Percentiles rank a stretch among this genome's conserved stretches.
Evolutionary conservation across 2,888 invertebrate genomes (phyloP).

Genomic region (Anticlea derivata): DNA sequence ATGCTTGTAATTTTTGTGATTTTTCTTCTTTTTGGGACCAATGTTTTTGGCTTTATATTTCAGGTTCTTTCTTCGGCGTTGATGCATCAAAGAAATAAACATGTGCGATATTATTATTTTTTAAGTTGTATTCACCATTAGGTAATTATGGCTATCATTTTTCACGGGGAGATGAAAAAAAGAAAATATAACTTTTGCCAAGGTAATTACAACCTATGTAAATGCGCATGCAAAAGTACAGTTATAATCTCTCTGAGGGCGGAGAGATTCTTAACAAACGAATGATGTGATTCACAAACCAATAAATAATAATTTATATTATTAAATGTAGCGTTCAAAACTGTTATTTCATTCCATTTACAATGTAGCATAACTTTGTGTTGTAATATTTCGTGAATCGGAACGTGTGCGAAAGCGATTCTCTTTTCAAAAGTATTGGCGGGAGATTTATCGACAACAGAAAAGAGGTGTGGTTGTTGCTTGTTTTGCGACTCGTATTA

Average conservation of each 20-base stretch:
- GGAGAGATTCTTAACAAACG: conserved; percentile 65
- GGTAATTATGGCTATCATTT: too few species aligned
- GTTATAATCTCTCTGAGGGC: conserved; percentile 40
- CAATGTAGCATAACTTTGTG: conserved; percentile 60
- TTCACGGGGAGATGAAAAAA: too few species aligned
- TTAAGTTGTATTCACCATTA: too few species aligned
- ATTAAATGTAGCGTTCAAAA: conserved; percentile 52
- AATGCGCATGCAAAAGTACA: conserved; percentile 29
- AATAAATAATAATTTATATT: conserved; percentile 65
- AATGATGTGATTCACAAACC: conserved; percentile 73
- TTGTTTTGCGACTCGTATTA: conserved; percentile 51
- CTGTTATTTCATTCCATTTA: conserved; percentile 48
- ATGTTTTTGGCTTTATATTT: conserved; percentile 21
- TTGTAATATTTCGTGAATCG: conserved; percentile 35
- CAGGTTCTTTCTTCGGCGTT: neutral
- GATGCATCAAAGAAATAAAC: neutral
- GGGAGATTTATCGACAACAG: conserved; percentile 48
- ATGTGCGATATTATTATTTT: neutral
- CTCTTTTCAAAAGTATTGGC: conserved; percentile 44
- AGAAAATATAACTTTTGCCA: too few species aligned
- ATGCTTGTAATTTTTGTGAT: conserved; percentile 69
- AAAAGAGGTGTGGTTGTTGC: conserved; percentile 48
- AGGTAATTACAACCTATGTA: too few species aligned
- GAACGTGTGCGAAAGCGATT: conserved; percentile 34
- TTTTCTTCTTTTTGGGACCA: conserved; percentile 47